These are phyloP conservation scores for Fistularia tabacaria DNA, from an alignment of 2,797 vertebrate genomes.

Conservation along the genomic window DNA sequence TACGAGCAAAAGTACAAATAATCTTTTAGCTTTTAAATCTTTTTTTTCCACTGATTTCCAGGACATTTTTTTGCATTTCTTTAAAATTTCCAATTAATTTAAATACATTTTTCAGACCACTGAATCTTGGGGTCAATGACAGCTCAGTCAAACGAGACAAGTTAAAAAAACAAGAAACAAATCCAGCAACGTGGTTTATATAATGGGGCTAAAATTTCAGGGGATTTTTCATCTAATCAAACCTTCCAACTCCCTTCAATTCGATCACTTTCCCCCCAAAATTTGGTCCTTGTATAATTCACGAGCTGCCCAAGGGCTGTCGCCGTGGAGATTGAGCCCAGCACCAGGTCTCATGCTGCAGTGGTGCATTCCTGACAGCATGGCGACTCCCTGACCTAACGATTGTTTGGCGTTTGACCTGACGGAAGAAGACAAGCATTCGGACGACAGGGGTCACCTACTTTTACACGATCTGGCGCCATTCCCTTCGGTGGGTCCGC, in stretches of 20 bases:
- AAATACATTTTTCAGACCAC: too few species aligned
- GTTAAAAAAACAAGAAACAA: too few species aligned
- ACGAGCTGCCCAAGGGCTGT: slow-evolving; percentile 21
- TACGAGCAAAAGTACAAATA: too few species aligned
- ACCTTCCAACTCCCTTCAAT: slow-evolving; percentile 9
- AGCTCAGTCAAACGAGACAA: too few species aligned
- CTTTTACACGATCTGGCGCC: slow-evolving; percentile 66
- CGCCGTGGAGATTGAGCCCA: slow-evolving; percentile 36
- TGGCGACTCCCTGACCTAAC: slow-evolving; percentile 40
- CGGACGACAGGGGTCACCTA: slow-evolving; percentile 52
- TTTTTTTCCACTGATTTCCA: too few species aligned
- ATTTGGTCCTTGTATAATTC: slow-evolving; percentile 22
- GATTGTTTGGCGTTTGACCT: slow-evolving; percentile 41
- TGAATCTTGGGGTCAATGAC: too few species aligned
- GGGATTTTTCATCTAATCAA: slow-evolving; percentile 9
- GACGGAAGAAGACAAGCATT: slow-evolving; percentile 36
- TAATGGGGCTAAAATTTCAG: too few species aligned
- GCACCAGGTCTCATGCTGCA: slow-evolving; percentile 40
- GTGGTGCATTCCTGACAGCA: slow-evolving; percentile 52
- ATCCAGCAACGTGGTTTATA: too few species aligned
- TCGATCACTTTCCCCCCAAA: background rate
- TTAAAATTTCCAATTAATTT: too few species aligned
- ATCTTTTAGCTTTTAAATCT: too few species aligned
- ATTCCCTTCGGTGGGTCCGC: slow-evolving; percentile 64
- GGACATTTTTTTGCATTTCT: too few species aligned